Percentiles rank a stretch among this genome's conserved stretches.
Conservation (phyloP, 2,797 vertebrate genomes). For the Glossophaga mutica region DNA sequence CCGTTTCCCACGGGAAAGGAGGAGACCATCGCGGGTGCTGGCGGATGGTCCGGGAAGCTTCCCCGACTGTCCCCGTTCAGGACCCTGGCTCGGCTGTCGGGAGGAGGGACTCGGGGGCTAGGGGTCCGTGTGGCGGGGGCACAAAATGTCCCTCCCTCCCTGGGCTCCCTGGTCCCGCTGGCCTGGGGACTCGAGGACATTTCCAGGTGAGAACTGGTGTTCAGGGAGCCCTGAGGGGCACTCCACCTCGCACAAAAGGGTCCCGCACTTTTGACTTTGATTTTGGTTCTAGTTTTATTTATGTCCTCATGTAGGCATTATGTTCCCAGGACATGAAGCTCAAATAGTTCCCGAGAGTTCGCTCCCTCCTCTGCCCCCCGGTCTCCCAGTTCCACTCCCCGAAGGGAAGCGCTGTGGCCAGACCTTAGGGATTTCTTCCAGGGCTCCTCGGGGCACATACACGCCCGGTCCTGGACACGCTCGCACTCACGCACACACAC, state of each 20-base stretch:
- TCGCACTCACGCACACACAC: neutral
- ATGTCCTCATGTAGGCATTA: neutral
- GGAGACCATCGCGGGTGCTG: rapidly evolving
- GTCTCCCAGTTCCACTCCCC: neutral
- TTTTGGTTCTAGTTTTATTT: neutral
- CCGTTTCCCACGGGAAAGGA: constrained; percentile 44
- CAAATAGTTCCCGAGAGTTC: neutral
- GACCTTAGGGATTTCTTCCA: too few species aligned
- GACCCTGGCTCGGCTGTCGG: neutral
- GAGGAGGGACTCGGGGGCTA: rapidly evolving
- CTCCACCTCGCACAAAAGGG: neutral
- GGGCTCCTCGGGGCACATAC: neutral
- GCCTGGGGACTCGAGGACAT: neutral
- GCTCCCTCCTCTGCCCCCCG: neutral
- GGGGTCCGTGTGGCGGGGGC: neutral
- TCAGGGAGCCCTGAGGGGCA: too few species aligned
- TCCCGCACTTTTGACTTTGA: neutral
- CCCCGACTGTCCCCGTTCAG: neutral
- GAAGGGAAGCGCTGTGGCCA: rapidly evolving
- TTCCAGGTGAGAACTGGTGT: neutral
- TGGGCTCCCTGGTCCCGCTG: neutral
- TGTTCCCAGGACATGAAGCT: neutral
- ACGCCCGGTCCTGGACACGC: rapidly evolving
- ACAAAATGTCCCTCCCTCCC: neutral
- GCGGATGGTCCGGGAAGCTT: neutral